phyloP scores from a whole-genome alignment of 2,113 vertebrate species.

The Mustelus asterias region DNA sequence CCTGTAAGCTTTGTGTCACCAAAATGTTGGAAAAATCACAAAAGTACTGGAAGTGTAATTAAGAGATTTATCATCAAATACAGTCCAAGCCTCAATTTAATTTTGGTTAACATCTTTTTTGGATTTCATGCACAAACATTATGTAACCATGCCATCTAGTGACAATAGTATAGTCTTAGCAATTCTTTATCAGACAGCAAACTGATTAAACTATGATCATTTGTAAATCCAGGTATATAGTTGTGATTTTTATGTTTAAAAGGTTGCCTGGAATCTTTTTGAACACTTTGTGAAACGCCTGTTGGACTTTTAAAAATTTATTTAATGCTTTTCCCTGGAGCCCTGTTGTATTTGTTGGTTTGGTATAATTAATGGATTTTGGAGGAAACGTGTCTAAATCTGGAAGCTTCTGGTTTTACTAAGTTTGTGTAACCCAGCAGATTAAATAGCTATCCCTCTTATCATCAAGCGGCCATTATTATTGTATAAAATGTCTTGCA shows the following conservation, averaged over 20 bases:
- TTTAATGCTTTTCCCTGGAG: not conserved
- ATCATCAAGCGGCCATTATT: not conserved
- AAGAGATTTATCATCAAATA: not conserved
- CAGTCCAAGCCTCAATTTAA: too few species aligned
- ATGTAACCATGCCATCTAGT: conserved; percentile 30
- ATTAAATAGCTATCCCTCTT: not conserved
- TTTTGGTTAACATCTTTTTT: not conserved
- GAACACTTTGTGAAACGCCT: not conserved
- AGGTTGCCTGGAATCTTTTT: not conserved
- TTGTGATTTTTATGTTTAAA: not conserved
- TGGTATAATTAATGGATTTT: not conserved
- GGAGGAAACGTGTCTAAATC: not conserved
- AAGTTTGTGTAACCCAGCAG: not conserved
- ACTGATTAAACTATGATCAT: not conserved
- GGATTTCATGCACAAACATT: not conserved
- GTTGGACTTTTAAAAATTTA: not conserved
- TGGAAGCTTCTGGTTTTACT: not conserved
- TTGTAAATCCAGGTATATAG: not conserved
- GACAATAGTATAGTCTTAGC: not conserved
- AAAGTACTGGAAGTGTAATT: not conserved
- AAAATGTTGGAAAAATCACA: not conserved
- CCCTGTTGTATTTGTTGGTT: not conserved
- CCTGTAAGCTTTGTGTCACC: not conserved
- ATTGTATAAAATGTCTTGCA: not conserved
- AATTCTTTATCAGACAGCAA: not conserved